Evolutionary conservation across 2,113 vertebrate species (phyloP).

Genomic region (Danio rerio): DNA sequence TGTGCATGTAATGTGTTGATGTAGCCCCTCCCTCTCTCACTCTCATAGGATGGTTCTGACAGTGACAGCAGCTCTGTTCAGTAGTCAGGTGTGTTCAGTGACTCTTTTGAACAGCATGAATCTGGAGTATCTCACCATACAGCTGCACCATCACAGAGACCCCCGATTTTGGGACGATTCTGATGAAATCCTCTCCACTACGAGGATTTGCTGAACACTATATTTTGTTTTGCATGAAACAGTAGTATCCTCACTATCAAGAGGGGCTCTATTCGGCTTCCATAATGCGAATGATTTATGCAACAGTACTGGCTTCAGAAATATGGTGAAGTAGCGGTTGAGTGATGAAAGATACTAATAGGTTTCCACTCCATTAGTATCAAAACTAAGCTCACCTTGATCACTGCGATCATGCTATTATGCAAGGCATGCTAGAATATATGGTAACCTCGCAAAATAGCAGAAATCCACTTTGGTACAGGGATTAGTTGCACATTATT

Average conservation of each 20-base stretch:
- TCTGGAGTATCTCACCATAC: conserved; percentile 46
- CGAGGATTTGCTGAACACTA: conserved; percentile 41
- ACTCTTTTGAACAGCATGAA: conserved; percentile 49
- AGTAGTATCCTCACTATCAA: conserved; percentile 32
- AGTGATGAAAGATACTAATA: conserved; percentile 21
- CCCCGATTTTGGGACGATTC: conserved; percentile 43
- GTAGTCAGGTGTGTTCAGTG: conserved; percentile 81
- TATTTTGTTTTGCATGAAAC: conserved; percentile 46
- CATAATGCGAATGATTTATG: conserved; percentile 45
- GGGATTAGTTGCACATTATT: not conserved
- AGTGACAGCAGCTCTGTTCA: conserved; percentile 78
- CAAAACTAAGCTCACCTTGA: conserved; percentile 5
- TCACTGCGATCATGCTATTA: conserved; percentile 19
- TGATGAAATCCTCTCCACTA: conserved; percentile 37
- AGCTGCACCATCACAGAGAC: conserved; percentile 57
- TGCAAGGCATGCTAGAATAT: not conserved
- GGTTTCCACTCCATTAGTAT: conserved; percentile 8
- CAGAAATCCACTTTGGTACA: not conserved
- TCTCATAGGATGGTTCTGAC: conserved; percentile 78
- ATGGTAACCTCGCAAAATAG: conserved; percentile 17
- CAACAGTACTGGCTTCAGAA: conserved; percentile 14
- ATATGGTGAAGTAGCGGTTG: not conserved
- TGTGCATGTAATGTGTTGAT: conserved; percentile 68
- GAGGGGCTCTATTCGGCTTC: conserved; percentile 41
- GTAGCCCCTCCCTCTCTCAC: conserved; percentile 75